Evolutionary conservation across 2,113 vertebrate species (phyloP).

Genomic region (Columba livia): DNA sequence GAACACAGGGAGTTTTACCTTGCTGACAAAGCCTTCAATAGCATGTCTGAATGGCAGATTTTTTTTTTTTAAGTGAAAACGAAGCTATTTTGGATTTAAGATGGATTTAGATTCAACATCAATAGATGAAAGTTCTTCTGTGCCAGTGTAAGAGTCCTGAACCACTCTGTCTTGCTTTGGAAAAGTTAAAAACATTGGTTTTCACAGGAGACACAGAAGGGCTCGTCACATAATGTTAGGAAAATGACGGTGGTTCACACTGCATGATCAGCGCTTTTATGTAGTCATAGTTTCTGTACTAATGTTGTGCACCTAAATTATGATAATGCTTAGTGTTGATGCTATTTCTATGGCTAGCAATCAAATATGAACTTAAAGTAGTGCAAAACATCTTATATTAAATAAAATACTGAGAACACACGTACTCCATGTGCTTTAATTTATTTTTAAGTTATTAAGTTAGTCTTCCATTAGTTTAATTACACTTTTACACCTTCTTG

Average conservation of each 20-base stretch:
- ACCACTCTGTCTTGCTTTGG: background rate
- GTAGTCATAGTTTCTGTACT: background rate
- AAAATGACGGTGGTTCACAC: background rate
- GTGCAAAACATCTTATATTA: background rate
- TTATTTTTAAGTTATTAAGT: slow-evolving; percentile 79
- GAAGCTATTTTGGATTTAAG: background rate
- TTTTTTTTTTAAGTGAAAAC: background rate
- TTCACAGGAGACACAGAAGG: background rate
- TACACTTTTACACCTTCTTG: slow-evolving; percentile 86
- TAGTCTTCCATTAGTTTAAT: slow-evolving; percentile 82
- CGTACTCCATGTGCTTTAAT: slow-evolving; percentile 60
- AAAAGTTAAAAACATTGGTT: background rate
- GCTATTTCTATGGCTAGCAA: background rate
- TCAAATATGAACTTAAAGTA: background rate
- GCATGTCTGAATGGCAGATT: background rate
- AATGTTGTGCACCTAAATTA: background rate
- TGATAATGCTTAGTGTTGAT: background rate
- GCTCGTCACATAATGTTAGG: background rate
- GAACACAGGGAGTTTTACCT: background rate
- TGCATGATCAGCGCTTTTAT: background rate
- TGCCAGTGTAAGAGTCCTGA: background rate
- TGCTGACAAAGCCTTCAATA: background rate
- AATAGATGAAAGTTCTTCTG: background rate
- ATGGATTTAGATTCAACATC: background rate
- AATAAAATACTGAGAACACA: slow-evolving; percentile 33